These are phyloP conservation scores for Pogona vitticeps DNA, from an alignment of 2,113 vertebrate genomes.

Conservation along the genomic window DNA sequence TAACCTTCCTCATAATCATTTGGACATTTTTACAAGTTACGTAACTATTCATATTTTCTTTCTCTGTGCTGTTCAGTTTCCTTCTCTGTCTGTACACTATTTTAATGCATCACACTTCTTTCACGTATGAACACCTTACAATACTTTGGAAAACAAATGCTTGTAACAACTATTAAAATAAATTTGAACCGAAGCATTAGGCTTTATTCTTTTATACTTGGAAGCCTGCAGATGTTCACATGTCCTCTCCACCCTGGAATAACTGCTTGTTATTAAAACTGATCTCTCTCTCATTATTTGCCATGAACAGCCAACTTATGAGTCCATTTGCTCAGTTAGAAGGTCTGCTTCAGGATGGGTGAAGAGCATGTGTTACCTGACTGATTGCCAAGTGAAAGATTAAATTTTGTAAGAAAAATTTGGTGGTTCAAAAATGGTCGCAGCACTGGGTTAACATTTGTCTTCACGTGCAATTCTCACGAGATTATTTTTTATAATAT, in stretches of 20 bases:
- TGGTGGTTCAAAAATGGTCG: slow-evolving; percentile 50
- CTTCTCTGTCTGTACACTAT: slow-evolving; percentile 60
- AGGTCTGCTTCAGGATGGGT: slow-evolving; percentile 51
- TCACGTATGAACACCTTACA: slow-evolving; percentile 47
- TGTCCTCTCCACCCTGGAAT: slow-evolving; percentile 51
- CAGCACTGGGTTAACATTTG: slow-evolving; percentile 40
- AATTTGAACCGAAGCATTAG: slow-evolving; percentile 76
- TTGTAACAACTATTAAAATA: slow-evolving; percentile 72
- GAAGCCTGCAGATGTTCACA: slow-evolving; percentile 63
- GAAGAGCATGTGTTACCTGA: slow-evolving; percentile 44
- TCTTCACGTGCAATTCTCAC: slow-evolving; percentile 28
- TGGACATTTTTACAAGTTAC: slow-evolving; percentile 41
- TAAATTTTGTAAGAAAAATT: slow-evolving; percentile 32
- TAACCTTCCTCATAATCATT: slow-evolving; percentile 41
- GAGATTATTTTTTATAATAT: slow-evolving; percentile 27
- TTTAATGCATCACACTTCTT: slow-evolving; percentile 52
- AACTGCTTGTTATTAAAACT: background rate
- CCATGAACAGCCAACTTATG: slow-evolving; percentile 28
- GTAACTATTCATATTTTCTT: slow-evolving; percentile 42
- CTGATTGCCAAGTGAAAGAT: slow-evolving; percentile 22
- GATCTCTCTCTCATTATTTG: background rate
- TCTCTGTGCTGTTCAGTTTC: slow-evolving; percentile 50
- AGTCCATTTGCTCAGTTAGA: slow-evolving; percentile 40
- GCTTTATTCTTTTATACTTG: slow-evolving; percentile 66
- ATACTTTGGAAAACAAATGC: slow-evolving; percentile 53